phyloP scores from a whole-genome alignment of 2,888 invertebrate genomes.

The Exephanes ischioxanthus region DNA sequence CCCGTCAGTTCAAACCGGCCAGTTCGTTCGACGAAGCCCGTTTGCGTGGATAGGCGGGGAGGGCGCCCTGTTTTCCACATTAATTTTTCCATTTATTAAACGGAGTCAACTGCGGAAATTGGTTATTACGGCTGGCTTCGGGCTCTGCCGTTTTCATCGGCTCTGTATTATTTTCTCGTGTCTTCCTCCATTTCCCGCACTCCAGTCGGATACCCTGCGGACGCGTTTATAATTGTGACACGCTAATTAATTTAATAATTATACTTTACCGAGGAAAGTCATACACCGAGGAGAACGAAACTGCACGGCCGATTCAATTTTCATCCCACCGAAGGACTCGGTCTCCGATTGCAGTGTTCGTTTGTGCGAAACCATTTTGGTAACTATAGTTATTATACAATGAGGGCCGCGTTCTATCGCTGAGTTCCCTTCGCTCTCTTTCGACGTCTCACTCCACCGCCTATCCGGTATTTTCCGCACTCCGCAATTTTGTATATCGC shows the following conservation, averaged over 20 bases:
- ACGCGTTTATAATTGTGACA: background rate
- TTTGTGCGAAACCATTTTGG: background rate
- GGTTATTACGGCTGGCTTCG: no score
- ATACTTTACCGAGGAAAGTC: background rate
- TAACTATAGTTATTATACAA: background rate
- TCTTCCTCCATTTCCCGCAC: background rate
- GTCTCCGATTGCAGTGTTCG: slow-evolving; percentile 36
- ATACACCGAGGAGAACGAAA: background rate
- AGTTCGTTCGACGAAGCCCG: background rate
- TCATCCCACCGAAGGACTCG: background rate
- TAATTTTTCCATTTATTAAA: background rate
- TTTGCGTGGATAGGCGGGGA: background rate
- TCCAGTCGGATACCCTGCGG: background rate
- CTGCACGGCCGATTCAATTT: slow-evolving; percentile 7
- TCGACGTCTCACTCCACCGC: slow-evolving; percentile 20
- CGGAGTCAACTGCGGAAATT: background rate
- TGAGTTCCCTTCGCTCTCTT: slow-evolving; percentile 31
- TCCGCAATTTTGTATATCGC: slow-evolving; percentile 78
- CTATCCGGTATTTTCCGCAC: slow-evolving; percentile 36
- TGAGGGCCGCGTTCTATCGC: slow-evolving; percentile 33
- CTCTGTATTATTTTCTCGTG: background rate
- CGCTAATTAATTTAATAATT: background rate
- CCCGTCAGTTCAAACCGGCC: slow-evolving; percentile 39
- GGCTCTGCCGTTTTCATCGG: background rate
- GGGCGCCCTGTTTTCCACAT: background rate